Conservation (phyloP, 2,888 invertebrate species). For the Agrypnus murinus region DNA sequence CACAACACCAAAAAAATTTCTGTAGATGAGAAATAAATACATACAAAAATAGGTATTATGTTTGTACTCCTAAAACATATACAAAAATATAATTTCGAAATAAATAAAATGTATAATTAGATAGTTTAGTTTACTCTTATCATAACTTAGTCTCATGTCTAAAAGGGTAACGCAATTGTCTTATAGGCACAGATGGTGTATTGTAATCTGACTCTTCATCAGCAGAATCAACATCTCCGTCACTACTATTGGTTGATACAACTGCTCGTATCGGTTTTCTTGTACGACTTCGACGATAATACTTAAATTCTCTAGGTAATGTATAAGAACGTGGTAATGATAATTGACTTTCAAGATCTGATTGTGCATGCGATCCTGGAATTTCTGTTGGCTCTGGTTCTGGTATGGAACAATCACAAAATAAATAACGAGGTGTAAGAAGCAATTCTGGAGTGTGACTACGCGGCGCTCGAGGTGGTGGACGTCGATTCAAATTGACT, state of each 20-base stretch:
- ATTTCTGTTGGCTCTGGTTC: constrained; percentile 65
- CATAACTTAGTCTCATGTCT: constrained; percentile 78
- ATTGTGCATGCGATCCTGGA: constrained; percentile 69
- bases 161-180: constrained; percentile 70
- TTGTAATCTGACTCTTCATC: constrained; percentile 76
- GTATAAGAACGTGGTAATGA: constrained; percentile 90
- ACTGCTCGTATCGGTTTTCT: constrained; percentile 80
- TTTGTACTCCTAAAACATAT: constrained; percentile 31
- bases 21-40: not conserved
- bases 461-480: constrained; percentile 69
- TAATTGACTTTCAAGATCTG: constrained; percentile 86
- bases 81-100: constrained; percentile 38
- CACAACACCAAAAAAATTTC: too few relatives aligned
- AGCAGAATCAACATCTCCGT: constrained; percentile 89
- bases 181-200: constrained; percentile 67
- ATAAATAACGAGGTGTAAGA: constrained; percentile 83
- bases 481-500: constrained; percentile 67
- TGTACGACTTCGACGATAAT: constrained; percentile 77
- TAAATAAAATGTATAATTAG: constrained; percentile 35
- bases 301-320: constrained; percentile 88
- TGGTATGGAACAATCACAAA: constrained; percentile 72
- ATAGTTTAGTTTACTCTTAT: constrained; percentile 14
- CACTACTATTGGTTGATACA: constrained; percentile 90
- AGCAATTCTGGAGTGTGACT: constrained; percentile 87
- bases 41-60: constrained; percentile 22